Base-by-base conservation (phyloP, 2,113 vertebrate genomes). In the Platysteira castanea region DNA sequence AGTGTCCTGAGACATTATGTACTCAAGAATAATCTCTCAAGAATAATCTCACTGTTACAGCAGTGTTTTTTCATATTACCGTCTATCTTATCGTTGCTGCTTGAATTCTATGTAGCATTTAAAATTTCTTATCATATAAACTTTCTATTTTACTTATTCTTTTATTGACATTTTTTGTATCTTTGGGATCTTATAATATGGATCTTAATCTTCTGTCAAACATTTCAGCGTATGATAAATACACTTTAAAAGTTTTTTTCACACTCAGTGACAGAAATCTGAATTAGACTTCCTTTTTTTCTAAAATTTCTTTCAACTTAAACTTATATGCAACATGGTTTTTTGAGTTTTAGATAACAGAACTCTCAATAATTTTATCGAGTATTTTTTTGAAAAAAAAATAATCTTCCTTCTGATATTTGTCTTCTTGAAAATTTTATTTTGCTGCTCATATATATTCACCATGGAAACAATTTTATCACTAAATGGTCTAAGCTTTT, bases 141-240 rank as follows among this genome's bases (percentile, higher is more conserved):
- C 3, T 26, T 74, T 47, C 28, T 6, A 50, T 69, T 93, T 60
- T 47, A 30, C 5, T 8, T 64, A 18, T 44, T 39, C 10, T 65
- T 83, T 82, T 42, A 46, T 18, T 0, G 0, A 2, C 7, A 37
- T 61, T 73, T 27, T 1, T 11, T 67, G 3, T 13, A 15, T 70
- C 27, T 17, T 47, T 74, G 9, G 2, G 6, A n/a, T n/a, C n/a
- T n/a, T n/a, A n/a, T 68, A 57, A 80, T 59, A 13, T 67, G 26
- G 9, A 44, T 57, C 59, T 68, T 75, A 71, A 39, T 50, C 7
- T 61, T 71, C 41, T 85, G 10, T 50, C 37, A 89, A 84, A 69
- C 8, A 84, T 84, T 90, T 61, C 47, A 84, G 11, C 10, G 23
- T 31, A 74, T 20, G 15, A 22, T 28, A 65, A 65, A 69, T 1